These are phyloP conservation scores for Peromyscus polionotus DNA, from an alignment of 2,113 vertebrate species.

Conservation along the genomic window DNA sequence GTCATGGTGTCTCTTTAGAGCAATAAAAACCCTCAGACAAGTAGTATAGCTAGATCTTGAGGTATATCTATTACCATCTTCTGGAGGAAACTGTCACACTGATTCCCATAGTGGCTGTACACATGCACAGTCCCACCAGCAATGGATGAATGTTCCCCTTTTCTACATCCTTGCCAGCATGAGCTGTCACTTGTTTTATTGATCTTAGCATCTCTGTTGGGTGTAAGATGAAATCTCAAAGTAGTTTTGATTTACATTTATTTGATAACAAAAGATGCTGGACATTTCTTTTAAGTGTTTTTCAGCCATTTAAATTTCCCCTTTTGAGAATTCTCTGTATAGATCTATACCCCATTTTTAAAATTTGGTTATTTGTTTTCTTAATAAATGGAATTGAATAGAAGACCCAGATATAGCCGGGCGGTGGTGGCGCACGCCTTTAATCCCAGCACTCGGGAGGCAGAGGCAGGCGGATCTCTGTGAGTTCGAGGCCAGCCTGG, in stretches of 20 bases:
- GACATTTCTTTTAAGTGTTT: not conserved
- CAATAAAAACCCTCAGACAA: not conserved
- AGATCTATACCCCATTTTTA: not conserved
- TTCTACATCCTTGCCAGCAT: not conserved
- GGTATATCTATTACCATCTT: not conserved
- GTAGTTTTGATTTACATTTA: not conserved
- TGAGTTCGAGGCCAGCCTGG: too few relatives aligned
- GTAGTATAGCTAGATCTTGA: not conserved
- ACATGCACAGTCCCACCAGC: not conserved
- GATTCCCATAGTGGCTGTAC: too few relatives aligned
- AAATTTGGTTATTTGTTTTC: not conserved
- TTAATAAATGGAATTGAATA: not conserved
- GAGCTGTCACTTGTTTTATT: not conserved
- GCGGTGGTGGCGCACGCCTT: too few relatives aligned
- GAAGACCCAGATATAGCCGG: not conserved
- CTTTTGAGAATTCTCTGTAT: not conserved
- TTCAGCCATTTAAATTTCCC: not conserved
- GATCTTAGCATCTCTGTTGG: not conserved
- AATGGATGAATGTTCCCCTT: not conserved
- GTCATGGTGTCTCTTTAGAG: not conserved
- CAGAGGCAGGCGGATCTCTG: too few relatives aligned
- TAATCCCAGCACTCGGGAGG: too few relatives aligned
- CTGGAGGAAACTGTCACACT: not conserved
- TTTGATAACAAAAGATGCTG: not conserved
- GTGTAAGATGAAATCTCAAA: not conserved